Evolutionary conservation across 2,797 vertebrate genomes (phyloP).

Genomic region (Betta splendens): DNA sequence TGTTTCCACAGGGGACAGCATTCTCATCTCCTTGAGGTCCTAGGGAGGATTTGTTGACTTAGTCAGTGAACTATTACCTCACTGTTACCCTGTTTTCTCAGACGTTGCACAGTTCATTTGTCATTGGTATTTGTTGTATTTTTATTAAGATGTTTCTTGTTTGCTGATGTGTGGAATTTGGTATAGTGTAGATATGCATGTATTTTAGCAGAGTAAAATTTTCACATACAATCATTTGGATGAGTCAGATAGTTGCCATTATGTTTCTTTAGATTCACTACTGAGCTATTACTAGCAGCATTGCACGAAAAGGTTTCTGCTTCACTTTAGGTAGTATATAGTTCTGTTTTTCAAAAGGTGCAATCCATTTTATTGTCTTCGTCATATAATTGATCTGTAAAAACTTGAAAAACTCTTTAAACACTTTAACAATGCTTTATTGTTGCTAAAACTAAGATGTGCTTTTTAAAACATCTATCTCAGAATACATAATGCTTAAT

Average conservation of each 20-base stretch:
- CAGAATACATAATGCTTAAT: constrained; percentile 31
- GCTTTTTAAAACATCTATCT: no score
- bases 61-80: constrained; percentile 60
- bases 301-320: no score
- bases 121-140: constrained; percentile 52
- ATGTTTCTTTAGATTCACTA: not conserved
- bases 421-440: constrained; percentile 51
- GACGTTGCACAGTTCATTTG: constrained; percentile 56
- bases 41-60: constrained; percentile 53
- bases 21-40: constrained; percentile 47
- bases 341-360: constrained; percentile 47
- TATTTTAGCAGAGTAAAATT: constrained; percentile 31
- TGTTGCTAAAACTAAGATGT: constrained; percentile 24
- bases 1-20: constrained; percentile 53
- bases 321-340: constrained; percentile 15
- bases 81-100: constrained; percentile 43
- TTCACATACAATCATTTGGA: not conserved
- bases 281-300: not conserved
- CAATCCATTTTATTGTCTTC: constrained; percentile 55
- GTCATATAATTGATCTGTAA: constrained; percentile 38
- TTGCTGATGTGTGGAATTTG: constrained; percentile 47
- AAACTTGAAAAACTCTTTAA: no score
- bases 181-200: constrained; percentile 43
- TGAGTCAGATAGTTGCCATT: not conserved
- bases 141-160: constrained; percentile 55